These are phyloP conservation scores for Polypedilum pembai DNA, from an alignment of 1,140 invertebrate genomes.

Conservation along the genomic window DNA sequence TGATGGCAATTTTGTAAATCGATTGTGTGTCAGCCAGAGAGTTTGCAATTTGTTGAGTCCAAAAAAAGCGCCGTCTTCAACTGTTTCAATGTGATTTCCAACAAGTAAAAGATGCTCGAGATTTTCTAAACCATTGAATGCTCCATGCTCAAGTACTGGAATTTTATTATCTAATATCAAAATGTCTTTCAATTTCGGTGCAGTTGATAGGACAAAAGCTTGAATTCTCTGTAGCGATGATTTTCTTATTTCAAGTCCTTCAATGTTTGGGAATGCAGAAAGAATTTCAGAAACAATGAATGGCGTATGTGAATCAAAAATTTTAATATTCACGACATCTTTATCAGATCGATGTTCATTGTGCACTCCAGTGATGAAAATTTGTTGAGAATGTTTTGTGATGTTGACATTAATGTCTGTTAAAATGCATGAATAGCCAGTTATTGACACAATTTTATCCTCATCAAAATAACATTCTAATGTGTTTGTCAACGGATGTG, in stretches of 20 bases:
- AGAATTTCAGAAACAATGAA: slow-evolving; percentile 18
- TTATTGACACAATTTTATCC: not conserved
- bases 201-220: not conserved
- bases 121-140: not conserved
- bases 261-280: not conserved
- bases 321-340: not conserved
- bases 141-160: not conserved
- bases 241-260: not conserved
- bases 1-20: not conserved
- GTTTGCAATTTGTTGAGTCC: not conserved
- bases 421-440: not conserved
- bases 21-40: not conserved
- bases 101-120: not conserved
- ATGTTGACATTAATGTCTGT: not conserved
- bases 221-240: not conserved
- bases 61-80: not conserved
- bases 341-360: not conserved
- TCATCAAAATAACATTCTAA: not conserved
- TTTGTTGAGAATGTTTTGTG: not conserved
- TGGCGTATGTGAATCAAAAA: not conserved
- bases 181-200: not conserved
- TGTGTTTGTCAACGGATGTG: not conserved
- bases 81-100: not conserved
- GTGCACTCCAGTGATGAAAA: not conserved
- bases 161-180: not conserved